Base-by-base conservation (phyloP, 2,797 vertebrate species). In the Luscinia megarhynchos region DNA sequence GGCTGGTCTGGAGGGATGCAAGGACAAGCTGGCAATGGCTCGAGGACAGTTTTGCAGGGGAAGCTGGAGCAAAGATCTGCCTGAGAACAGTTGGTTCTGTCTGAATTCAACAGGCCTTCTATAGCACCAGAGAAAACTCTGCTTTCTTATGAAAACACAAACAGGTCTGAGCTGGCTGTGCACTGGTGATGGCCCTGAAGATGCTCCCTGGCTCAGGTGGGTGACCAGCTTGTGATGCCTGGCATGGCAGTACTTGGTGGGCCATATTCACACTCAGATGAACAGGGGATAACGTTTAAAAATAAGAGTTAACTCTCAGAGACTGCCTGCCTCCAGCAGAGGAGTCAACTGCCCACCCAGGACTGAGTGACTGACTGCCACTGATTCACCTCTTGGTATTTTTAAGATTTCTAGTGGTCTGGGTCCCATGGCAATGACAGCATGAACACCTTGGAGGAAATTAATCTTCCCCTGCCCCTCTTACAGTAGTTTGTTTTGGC, bases 381-480 rank as follows among this genome's bases (percentile, higher is more conserved):
- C 36, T 29, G 10, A 22, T 46, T 19, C 22, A 32, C 13, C 20
- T 19, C 38, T 45, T 3, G 13, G 34, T 27, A 67, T 54, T 24
- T 72, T 13, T 51, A 48, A 57, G 48, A n/a, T 38, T 4, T 43
- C 6, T 5, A 2, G 10, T 74, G 18, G 26, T 48, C 36, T 14
- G 12, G 68, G n/a, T 54, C 61, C 13, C 9, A 6, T 1, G 2
- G 22, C 22, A 55, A 10, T 1, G 2, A 46, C 36, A 43, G 10
- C 2, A 10, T 7, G 8, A 53, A 73, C 9, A 27, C 0, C 0
- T 21, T 12, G 15, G 15, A 81, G 26, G 36, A 88, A 84, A 38
- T 30, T 27, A 26, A 80, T 54, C 24, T 21, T 7, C 2, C 20
- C 19, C 30, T 82, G 80, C 57, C 54, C 6, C 10, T 53, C 66